Conservation (phyloP, 1,140 invertebrate genomes). For the Scaptomyza montana region DNA sequence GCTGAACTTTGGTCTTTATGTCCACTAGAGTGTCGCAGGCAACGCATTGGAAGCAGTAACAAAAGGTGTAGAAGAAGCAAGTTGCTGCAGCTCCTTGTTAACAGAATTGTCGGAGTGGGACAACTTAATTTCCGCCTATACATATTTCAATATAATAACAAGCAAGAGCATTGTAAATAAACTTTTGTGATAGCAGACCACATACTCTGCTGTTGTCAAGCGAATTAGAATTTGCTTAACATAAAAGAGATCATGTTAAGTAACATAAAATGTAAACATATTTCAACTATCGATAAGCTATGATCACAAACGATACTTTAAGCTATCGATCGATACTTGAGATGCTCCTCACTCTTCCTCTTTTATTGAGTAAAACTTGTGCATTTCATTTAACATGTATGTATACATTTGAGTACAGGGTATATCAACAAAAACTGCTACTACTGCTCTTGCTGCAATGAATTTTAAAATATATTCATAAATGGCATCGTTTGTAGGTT, state of each 20-base stretch:
- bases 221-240: no score
- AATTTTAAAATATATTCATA: constrained; percentile 80
- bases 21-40: constrained; percentile 76
- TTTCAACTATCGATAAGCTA: no score
- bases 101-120: constrained; percentile 45
- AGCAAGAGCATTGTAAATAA: no score
- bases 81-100: background rate
- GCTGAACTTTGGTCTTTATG: constrained; percentile 64
- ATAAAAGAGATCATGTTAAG: no score
- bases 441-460: constrained; percentile 51
- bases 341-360: no score
- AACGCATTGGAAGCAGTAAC: constrained; percentile 14
- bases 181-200: background rate
- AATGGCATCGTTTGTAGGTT: constrained; percentile 54
- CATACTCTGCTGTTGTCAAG: background rate
- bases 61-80: no score
- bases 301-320: no score
- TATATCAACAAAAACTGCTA: constrained; percentile 21
- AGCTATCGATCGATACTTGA: no score
- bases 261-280: no score
- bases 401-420: background rate
- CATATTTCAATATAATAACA: constrained; percentile 70
- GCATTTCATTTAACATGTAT: no score
- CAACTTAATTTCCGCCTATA: constrained; percentile 76
- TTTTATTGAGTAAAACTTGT: no score